Conservation (phyloP, 64 coral and sea anemone genomes). For the Pocillopora verrucosa region DNA sequence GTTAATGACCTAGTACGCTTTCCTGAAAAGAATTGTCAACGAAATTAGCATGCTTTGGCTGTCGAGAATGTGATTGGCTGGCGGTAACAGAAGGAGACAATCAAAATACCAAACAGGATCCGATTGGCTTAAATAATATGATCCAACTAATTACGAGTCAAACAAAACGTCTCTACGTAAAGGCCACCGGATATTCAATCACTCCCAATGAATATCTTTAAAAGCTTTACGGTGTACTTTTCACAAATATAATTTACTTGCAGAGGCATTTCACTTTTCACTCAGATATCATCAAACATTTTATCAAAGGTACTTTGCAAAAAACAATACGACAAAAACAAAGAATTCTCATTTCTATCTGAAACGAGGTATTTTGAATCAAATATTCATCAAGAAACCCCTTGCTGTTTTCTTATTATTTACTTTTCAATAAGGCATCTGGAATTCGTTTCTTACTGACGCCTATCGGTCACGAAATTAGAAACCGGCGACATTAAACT, state of each 20-base stretch:
- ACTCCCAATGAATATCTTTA: not conserved
- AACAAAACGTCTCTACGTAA: conserved; percentile 68
- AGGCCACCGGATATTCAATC: conserved; percentile 38
- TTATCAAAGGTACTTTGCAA: conserved; percentile 6
- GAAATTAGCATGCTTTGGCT: conserved; percentile 46
- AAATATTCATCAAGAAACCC: conserved; percentile 2
- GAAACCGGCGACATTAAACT: not conserved
- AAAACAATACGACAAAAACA: not conserved
- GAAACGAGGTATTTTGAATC: not conserved
- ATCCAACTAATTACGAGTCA: conserved; percentile 77
- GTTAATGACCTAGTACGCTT: not conserved
- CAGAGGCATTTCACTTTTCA: not conserved
- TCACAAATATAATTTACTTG: conserved; percentile 15
- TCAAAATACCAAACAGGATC: conserved; percentile 5
- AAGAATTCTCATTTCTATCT: not conserved
- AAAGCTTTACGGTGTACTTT: conserved; percentile 32
- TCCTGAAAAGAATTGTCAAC: conserved; percentile 48
- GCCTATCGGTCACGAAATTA: conserved; percentile 5
- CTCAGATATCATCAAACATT: conserved; percentile 1
- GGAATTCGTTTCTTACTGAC: not conserved
- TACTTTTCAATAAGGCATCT: not conserved
- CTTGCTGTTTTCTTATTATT: not conserved
- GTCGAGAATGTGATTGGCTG: conserved; percentile 46
- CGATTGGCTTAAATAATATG: conserved; percentile 62
- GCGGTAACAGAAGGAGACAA: conserved; percentile 8